These are phyloP conservation scores for Palythoa grandiflora DNA, from an alignment of 92 coral and sea anemone species.

Conservation along the genomic window DNA sequence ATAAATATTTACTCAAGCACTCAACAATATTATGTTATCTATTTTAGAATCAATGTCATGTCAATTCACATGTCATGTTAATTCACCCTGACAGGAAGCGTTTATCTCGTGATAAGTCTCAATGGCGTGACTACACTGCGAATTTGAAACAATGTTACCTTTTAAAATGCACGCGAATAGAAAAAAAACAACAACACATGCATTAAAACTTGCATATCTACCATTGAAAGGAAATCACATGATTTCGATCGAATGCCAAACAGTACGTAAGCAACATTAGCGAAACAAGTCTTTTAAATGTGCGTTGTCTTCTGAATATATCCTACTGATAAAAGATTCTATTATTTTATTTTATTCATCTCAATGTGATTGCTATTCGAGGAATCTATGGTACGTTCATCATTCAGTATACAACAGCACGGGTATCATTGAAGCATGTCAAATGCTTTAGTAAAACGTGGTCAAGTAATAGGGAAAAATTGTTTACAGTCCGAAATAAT, in stretches of 20 bases:
- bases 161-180: not conserved
- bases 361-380: not conserved
- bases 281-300: not conserved
- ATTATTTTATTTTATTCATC: not conserved
- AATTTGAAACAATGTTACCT: not conserved
- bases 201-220: no score
- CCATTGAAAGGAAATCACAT: no score
- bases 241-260: no score
- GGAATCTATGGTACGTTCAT: conserved; percentile 1
- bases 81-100: not conserved
- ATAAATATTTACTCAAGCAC: conserved; percentile 22
- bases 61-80: not conserved
- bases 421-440: not conserved
- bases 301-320: not conserved
- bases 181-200: not conserved
- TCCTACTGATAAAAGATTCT: not conserved
- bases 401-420: not conserved
- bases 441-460: not conserved
- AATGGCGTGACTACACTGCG: not conserved
- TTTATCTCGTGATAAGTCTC: not conserved
- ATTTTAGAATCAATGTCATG: conserved; percentile 21
- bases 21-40: conserved; percentile 7
- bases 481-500: not conserved
- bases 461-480: not conserved
- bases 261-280: no score